These are phyloP conservation scores for Ochropacha duplaris DNA, from an alignment of 2,888 invertebrate species.

Conservation along the genomic window DNA sequence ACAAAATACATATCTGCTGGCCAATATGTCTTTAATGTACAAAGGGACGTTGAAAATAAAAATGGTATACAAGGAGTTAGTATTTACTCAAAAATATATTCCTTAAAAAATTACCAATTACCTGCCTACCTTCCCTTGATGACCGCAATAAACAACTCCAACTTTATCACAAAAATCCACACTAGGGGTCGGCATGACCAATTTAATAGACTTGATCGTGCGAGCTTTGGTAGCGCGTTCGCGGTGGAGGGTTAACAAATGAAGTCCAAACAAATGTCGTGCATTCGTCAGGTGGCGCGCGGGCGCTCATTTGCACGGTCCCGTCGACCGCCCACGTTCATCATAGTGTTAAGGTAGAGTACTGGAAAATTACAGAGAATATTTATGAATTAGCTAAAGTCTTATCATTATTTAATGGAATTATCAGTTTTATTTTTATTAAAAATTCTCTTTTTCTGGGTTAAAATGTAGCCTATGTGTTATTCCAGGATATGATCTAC, in stretches of 20 bases:
- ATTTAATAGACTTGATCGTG: constrained; percentile 43
- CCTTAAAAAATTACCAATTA: neutral
- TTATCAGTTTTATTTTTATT: too few species aligned
- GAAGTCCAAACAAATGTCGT: constrained; percentile 55
- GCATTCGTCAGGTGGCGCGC: constrained; percentile 49
- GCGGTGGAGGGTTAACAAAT: constrained; percentile 44
- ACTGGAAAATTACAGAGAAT: constrained; percentile 17
- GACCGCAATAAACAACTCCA: constrained; percentile 5
- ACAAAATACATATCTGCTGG: too few species aligned
- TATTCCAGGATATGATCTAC: too few species aligned
- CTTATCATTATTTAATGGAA: too few species aligned
- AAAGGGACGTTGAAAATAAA: neutral
- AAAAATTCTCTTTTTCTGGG: too few species aligned
- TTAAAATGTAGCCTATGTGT: too few species aligned
- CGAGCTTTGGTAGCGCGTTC: constrained; percentile 9
- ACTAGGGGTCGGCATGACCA: constrained; percentile 37
- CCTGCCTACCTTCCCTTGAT: neutral
- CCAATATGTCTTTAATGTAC: too few species aligned
- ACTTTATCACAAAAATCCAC: constrained; percentile 37
- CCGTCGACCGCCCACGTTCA: constrained; percentile 32
- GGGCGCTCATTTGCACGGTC: constrained; percentile 53
- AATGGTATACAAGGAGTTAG: neutral
- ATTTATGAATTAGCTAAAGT: neutral
- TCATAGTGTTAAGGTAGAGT: constrained; percentile 36
- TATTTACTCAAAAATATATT: neutral